Evolutionary conservation across 2,888 invertebrate genomes (phyloP), one percentile per base, ranked within the genome.

Genomic region (Germaria angustata): DNA sequence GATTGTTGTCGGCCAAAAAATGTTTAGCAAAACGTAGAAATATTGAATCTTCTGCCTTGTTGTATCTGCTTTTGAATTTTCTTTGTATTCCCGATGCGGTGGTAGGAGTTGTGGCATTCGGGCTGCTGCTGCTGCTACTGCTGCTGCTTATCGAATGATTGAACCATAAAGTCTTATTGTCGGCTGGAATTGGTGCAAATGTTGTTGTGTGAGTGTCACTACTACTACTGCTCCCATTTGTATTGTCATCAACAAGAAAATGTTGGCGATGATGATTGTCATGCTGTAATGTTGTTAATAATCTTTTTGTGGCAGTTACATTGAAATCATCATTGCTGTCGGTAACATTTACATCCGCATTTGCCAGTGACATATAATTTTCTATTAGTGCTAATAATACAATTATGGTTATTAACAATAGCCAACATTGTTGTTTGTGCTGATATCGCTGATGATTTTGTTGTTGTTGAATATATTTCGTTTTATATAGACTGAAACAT

Each of bases 1-100:
- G 91, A 81, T 93, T 92, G 84, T 95, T 95, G 61, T 94, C 94
- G 85, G 93, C 93, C 36, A 88, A 85, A 46, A 89, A 87, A 28
- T 87, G 87, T 32, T 86, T 85, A 2, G 88, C 89, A 11, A 89
- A 73, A 8, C 87, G 88, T 76, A 88, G 34, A 17, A 89, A 84
- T 69, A 88, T 84, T 0, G 90, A 88, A 79, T 92, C 89, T 44
- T 83, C 82, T 17, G 57, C 79, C 11, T 32, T 34, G 44, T 80
- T 81, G n/a, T 63, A 77, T 57, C 55, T 53, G 1, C 24, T 32
- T 63, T 84, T 77, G 17, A 76, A 68, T 24, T 41, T 69, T 39
- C 83, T 84, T 55, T 76, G 71, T 22, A 49, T 13, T 55, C 24
- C 46, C 9, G 72, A 2, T 49, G 57, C 2, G 3, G 15, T 36